Percentiles rank a stretch among this genome's conserved stretches.
Evolutionary conservation across 64 coral and sea anemone species (phyloP).

Genomic region (Acropora tenuis): DNA sequence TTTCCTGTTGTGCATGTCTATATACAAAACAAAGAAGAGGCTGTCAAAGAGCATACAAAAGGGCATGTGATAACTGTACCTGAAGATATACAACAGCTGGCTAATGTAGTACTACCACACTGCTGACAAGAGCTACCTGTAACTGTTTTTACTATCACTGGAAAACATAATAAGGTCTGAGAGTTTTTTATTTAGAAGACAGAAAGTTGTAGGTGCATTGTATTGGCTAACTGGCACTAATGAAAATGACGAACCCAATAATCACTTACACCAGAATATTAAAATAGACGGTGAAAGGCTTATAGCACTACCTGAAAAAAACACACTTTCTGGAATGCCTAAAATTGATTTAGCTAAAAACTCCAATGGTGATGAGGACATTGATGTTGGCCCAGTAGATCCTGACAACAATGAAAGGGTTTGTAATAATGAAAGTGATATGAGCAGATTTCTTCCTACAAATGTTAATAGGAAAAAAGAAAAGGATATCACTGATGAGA

Average conservation of each 20-base stretch:
- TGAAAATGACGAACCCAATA: conserved; percentile 27
- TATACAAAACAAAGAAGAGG: neutral
- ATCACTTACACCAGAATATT: neutral
- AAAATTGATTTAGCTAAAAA: conserved; percentile 30
- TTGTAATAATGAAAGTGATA: neutral
- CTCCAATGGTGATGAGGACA: conserved; percentile 2
- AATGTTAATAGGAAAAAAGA: conserved; percentile 2
- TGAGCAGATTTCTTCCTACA: neutral
- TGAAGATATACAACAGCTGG: conserved; percentile 45
- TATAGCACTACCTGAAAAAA: conserved; percentile 11
- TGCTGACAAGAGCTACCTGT: conserved; percentile 42
- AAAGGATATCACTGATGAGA: conserved; percentile 35
- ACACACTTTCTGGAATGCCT: conserved; percentile 6
- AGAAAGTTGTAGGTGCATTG: conserved; percentile 16
- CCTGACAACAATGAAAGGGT: neutral
- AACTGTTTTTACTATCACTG: conserved; percentile 19
- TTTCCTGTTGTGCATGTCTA: neutral
- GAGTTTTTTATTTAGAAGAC: conserved; percentile 25
- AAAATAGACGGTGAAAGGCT: conserved; percentile 43
- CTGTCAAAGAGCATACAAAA: neutral
- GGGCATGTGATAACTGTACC: conserved; percentile 50
- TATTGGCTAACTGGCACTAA: conserved; percentile 37
- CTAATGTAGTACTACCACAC: conserved; percentile 27
- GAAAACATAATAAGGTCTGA: conserved; percentile 21
- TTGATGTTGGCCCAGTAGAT: conserved; percentile 26